Percentiles rank a stretch among this genome's conserved stretches.
Conservation (phyloP, 1,140 invertebrate species). For the Aphidius ervi region DNA sequence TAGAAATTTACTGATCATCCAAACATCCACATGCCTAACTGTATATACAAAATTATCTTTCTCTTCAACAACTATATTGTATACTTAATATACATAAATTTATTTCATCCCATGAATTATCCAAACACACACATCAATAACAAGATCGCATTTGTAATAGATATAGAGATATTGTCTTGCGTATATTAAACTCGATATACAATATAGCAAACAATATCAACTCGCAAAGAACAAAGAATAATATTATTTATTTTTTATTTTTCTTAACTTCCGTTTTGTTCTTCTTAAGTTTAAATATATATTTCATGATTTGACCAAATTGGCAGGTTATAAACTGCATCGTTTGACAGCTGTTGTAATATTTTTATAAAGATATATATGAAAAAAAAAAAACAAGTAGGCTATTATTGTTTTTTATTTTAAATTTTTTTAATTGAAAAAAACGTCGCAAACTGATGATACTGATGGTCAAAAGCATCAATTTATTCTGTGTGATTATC, state of each 20-base stretch:
- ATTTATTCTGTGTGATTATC: conserved; percentile 41
- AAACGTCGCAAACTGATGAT: conserved; percentile 24
- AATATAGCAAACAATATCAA: too few species aligned
- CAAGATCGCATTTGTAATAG: too few species aligned
- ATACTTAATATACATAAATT: too few species aligned
- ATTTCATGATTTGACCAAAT: too few species aligned
- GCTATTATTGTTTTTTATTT: conserved; percentile 16
- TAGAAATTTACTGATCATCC: conserved; percentile 47
- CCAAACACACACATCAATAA: neutral
- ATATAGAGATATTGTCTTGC: too few species aligned
- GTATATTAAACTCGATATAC: too few species aligned
- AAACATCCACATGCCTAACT: neutral
- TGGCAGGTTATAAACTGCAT: conserved; percentile 5
- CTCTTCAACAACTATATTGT: too few species aligned
- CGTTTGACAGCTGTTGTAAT: conserved; percentile 42
- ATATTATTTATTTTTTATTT: too few species aligned
- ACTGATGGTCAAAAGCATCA: conserved; percentile 28
- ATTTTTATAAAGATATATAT: neutral
- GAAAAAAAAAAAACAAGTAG: conserved; percentile 14
- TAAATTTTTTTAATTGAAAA: conserved; percentile 47
- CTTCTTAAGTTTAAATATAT: too few species aligned
- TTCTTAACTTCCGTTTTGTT: too few species aligned
- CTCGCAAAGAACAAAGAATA: too few species aligned
- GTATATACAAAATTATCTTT: conserved; percentile 1
- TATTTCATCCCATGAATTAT: neutral